Percentiles rank a stretch among this genome's conserved stretches.
phyloP scores from a whole-genome alignment of 2,797 vertebrate species.

The Lepus oiostolus region DNA sequence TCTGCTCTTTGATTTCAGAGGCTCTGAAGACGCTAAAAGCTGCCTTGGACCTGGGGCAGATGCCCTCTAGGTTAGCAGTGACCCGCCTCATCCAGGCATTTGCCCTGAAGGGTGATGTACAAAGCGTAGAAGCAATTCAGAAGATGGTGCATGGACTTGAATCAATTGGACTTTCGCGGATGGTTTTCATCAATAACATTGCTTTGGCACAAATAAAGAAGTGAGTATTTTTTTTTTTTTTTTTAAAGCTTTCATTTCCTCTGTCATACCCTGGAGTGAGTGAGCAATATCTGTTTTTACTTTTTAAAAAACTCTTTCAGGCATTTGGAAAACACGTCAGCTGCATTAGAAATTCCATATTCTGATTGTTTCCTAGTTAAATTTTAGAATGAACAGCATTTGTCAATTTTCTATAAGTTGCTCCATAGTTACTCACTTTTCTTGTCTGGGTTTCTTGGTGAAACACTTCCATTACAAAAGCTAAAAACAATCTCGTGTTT shows the following conservation, averaged over 20 bases:
- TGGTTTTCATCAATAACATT: constrained; percentile 92
- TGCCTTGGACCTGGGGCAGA: constrained; percentile 86
- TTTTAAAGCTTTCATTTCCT: neutral
- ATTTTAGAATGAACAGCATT: neutral
- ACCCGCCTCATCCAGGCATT: constrained; percentile 89
- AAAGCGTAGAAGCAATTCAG: constrained; percentile 90
- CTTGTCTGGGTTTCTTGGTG: neutral
- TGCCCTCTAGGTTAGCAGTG: constrained; percentile 88
- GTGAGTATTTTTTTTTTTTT: constrained; percentile 88
- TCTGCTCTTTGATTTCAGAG: constrained; percentile 86
- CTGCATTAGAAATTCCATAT: neutral
- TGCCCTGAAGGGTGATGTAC: constrained; percentile 88
- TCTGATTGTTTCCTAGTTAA: constrained; percentile 39
- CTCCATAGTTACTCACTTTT: neutral
- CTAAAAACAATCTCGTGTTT: constrained; percentile 33
- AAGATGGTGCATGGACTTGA: constrained; percentile 83
- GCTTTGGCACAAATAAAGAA: constrained; percentile 92
- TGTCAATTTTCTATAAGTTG: neutral
- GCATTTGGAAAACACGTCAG: neutral
- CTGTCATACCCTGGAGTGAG: neutral
- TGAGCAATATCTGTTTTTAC: neutral
- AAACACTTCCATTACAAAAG: constrained; percentile 23
- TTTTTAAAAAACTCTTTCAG: constrained; percentile 11
- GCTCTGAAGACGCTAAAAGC: constrained; percentile 89
- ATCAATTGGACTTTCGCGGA: constrained; percentile 87